Percentiles rank a stretch among this genome's conserved stretches.
Evolutionary conservation across 2,113 vertebrate genomes (phyloP).

Genomic region (Mugil cephalus): DNA sequence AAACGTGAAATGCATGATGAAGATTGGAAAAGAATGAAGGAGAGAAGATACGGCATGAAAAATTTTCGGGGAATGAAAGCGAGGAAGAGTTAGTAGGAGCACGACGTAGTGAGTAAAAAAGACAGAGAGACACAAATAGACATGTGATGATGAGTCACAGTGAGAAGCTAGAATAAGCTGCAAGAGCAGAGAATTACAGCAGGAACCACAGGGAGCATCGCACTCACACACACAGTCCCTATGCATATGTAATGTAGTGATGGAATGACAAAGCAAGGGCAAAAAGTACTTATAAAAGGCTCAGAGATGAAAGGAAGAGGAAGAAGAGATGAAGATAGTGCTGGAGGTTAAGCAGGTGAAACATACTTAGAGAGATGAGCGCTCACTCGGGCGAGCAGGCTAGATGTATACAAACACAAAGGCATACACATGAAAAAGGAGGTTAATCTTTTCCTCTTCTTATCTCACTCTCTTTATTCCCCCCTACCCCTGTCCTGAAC

Average conservation of each 20-base stretch:
- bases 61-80: conserved; percentile 34
- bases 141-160: conserved; percentile 76
- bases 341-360: conserved; percentile 53
- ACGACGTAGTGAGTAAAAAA: conserved; percentile 28
- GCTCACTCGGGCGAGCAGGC: conserved; percentile 13
- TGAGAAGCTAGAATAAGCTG: conserved; percentile 69
- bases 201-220: conserved; percentile 48
- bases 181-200: conserved; percentile 62
- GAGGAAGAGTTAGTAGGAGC: conserved; percentile 30
- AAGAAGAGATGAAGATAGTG: conserved; percentile 26
- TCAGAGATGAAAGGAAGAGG: conserved; percentile 35
- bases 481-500: conserved; percentile 5
- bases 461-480: neutral
- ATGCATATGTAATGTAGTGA: conserved; percentile 55
- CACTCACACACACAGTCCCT: conserved; percentile 20
- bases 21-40: conserved; percentile 25
- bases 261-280: conserved; percentile 55
- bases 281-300: conserved; percentile 43
- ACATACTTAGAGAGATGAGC: conserved; percentile 27
- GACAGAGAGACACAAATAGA: conserved; percentile 67
- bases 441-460: conserved; percentile 9
- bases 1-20: conserved; percentile 36
- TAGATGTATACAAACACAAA: conserved; percentile 9
- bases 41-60: neutral
- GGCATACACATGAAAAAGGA: conserved; percentile 12